These are phyloP conservation scores for Arctopsyche grandis DNA, from an alignment of 1,140 invertebrate species.

Conservation along the genomic window DNA sequence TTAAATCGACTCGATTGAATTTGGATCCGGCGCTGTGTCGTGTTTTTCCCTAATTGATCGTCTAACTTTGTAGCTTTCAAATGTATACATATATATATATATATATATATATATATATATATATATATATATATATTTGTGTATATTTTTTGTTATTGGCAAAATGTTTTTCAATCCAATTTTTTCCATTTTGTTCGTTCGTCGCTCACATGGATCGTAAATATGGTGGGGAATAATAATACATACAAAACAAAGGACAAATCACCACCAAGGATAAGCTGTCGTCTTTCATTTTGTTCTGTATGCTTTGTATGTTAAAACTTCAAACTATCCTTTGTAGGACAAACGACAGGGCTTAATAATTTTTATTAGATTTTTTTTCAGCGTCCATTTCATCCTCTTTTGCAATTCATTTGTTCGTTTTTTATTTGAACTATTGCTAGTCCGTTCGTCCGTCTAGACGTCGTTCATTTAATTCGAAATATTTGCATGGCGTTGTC, in stretches of 20 bases:
- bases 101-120: too few species aligned
- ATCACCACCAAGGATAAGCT: slow-evolving; percentile 31
- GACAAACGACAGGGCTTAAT: slow-evolving; percentile 11
- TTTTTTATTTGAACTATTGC: slow-evolving; percentile 24
- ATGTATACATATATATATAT: too few species aligned
- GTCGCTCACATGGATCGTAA: background rate
- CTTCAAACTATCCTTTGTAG: slow-evolving; percentile 29
- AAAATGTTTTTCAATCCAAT: background rate
- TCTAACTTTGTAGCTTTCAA: too few species aligned
- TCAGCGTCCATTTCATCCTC: slow-evolving; percentile 19
- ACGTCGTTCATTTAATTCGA: slow-evolving; percentile 36
- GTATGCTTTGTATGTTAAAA: background rate
- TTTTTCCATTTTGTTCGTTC: too few species aligned
- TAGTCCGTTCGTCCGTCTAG: slow-evolving; percentile 15
- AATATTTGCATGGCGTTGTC: slow-evolving; percentile 36
- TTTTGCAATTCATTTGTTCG: slow-evolving; percentile 38
- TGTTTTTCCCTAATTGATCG: background rate
- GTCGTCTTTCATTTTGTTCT: slow-evolving; percentile 7
- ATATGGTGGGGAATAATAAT: background rate
- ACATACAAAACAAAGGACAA: slow-evolving; percentile 13
- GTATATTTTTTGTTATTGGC: too few species aligned
- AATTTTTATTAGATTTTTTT: slow-evolving; percentile 35
- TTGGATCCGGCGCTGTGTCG: background rate
- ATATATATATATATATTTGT: too few species aligned
- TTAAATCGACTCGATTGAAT: slow-evolving; percentile 23